phyloP scores from a whole-genome alignment of 2,113 vertebrate species.

The Upupa epops region DNA sequence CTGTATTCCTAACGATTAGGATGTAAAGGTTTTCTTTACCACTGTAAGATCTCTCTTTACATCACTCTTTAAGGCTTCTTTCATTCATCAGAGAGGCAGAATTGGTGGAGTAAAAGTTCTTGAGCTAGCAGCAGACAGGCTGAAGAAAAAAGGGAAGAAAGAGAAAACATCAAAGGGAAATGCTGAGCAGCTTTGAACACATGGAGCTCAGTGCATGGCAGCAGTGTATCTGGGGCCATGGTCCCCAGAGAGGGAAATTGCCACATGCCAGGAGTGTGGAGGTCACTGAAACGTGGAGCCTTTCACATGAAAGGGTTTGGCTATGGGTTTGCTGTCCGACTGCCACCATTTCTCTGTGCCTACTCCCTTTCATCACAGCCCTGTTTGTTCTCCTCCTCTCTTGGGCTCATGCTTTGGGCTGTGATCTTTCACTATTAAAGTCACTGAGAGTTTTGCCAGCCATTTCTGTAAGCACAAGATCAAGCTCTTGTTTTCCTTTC shows the following conservation, averaged over 20 bases:
- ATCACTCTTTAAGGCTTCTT: neutral
- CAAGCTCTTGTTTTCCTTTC: neutral
- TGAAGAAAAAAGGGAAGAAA: neutral
- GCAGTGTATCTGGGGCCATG: neutral
- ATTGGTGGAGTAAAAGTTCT: neutral
- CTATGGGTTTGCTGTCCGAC: neutral
- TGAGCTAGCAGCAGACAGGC: neutral
- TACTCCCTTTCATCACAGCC: neutral
- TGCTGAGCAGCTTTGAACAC: neutral
- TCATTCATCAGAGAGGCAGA: neutral
- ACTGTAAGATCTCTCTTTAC: neutral
- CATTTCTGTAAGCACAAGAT: neutral
- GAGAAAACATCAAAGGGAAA: neutral
- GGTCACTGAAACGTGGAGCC: neutral
- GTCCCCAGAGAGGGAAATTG: neutral
- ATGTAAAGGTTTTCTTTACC: neutral
- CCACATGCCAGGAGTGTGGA: neutral
- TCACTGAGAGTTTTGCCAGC: neutral
- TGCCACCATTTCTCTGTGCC: neutral
- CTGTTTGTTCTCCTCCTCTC: neutral
- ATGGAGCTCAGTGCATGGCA: neutral
- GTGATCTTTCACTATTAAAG: neutral
- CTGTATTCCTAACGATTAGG: conserved; percentile 6
- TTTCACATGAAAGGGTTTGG: neutral
- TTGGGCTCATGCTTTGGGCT: neutral